Conservation (phyloP, 2,113 vertebrate species). For the Columbina picui region DNA sequence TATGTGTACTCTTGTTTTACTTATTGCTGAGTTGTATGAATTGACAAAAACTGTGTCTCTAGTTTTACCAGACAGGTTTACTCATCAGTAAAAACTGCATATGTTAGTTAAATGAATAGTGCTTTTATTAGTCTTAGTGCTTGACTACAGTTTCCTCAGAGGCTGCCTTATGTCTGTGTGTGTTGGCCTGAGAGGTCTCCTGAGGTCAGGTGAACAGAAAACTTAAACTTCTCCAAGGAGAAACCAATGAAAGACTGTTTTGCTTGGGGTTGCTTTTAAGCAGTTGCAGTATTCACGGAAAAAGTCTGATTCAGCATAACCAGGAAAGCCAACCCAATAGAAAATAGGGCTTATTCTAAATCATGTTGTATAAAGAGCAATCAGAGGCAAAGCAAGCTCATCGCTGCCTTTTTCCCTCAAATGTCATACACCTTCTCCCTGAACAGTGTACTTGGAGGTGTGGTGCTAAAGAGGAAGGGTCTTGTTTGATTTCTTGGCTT, state of each 20-base stretch:
- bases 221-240: not conserved
- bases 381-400: not conserved
- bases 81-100: slow-evolving; percentile 30
- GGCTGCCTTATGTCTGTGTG: not conserved
- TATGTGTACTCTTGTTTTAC: not conserved
- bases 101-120: slow-evolving; percentile 33
- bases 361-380: not conserved
- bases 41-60: not conserved
- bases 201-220: slow-evolving; percentile 41
- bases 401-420: not conserved
- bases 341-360: not conserved
- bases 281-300: not conserved
- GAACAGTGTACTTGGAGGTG: not conserved
- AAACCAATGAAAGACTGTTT: not conserved
- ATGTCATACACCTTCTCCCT: not conserved
- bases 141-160: slow-evolving; percentile 12
- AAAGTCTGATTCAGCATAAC: not conserved
- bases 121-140: slow-evolving; percentile 2
- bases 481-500: not conserved
- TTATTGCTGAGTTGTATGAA: not conserved
- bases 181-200: not conserved
- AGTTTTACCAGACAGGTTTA: not conserved
- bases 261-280: not conserved
- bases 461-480: not conserved
- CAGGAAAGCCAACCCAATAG: not conserved